phyloP scores from a whole-genome alignment of 2,888 invertebrate species.

The Torymus tubicola region DNA sequence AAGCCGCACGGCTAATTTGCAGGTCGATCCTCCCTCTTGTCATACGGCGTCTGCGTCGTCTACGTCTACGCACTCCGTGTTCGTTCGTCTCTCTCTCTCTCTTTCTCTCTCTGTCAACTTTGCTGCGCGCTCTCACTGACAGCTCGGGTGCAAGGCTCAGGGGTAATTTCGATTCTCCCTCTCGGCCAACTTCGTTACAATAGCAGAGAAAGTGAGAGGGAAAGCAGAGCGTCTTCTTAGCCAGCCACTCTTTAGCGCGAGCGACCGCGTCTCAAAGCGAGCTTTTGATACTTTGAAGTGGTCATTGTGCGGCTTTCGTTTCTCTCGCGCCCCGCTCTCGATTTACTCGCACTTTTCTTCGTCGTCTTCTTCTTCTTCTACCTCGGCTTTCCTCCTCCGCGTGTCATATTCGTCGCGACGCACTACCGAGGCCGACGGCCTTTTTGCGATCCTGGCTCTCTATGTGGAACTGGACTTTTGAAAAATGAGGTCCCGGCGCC shows the following conservation, averaged over 20 bases:
- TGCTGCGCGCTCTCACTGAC: neutral
- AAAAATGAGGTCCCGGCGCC: constrained; percentile 28
- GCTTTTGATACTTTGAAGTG: constrained; percentile 47
- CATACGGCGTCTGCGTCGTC: neutral
- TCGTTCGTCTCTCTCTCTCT: no score
- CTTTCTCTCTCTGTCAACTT: constrained; percentile 34
- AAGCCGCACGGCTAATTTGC: constrained; percentile 61
- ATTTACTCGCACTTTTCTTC: constrained; percentile 34
- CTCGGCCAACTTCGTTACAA: constrained; percentile 22
- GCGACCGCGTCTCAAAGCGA: neutral
- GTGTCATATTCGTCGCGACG: neutral
- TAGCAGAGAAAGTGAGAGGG: constrained; percentile 4
- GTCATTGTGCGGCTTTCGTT: constrained; percentile 34
- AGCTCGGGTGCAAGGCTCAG: neutral
- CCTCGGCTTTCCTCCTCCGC: neutral
- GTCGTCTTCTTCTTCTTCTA: neutral
- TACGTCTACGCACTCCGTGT: no score
- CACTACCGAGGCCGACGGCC: neutral
- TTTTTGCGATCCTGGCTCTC: constrained; percentile 11
- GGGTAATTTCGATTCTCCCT: constrained; percentile 36
- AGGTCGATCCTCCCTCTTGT: constrained; percentile 56
- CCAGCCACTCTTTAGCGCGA: constrained; percentile 15
- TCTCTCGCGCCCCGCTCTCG: constrained; percentile 13
- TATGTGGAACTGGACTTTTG: constrained; percentile 12
- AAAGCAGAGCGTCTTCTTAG: neutral